phyloP scores from a whole-genome alignment of 2,888 invertebrate genomes.

The Coronaproctus castanopsis region DNA sequence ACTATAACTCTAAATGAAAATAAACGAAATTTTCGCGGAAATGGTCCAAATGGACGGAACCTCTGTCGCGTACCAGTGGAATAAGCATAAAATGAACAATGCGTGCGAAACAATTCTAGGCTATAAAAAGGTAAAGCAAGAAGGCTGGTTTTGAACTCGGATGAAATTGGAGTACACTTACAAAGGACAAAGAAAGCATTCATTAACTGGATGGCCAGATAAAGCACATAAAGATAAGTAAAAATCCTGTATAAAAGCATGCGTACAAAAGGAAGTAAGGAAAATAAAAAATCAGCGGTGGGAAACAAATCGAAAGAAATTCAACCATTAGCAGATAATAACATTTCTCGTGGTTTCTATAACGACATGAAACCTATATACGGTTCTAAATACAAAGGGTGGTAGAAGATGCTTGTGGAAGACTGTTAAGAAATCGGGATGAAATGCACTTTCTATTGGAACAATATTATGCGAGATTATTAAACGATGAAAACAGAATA shows the following conservation, averaged over 20 bases:
- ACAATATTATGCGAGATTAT: neutral
- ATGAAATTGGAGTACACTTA: neutral
- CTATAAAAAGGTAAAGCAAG: neutral
- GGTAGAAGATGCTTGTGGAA: neutral
- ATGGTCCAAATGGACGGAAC: neutral
- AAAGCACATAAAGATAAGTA: neutral
- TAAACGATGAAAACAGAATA: neutral
- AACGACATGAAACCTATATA: neutral
- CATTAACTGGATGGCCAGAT: neutral
- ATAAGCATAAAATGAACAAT: neutral
- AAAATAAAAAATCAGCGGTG: constrained; percentile 3
- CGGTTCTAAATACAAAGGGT: neutral
- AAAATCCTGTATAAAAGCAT: neutral
- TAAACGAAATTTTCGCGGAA: neutral
- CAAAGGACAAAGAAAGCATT: neutral
- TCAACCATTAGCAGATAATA: too few relatives aligned
- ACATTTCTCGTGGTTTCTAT: neutral
- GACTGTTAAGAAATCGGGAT: neutral
- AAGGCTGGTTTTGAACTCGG: neutral
- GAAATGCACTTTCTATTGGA: neutral
- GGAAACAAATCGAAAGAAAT: neutral
- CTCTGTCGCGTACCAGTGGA: neutral
- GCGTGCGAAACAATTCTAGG: neutral
- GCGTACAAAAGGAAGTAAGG: neutral
- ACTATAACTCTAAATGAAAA: neutral